A percentile compares a stretch with the other conserved stretches of the same genome.
phyloP scores from a whole-genome alignment of 2,113 vertebrate species.

The Eptesicus fuscus region DNA sequence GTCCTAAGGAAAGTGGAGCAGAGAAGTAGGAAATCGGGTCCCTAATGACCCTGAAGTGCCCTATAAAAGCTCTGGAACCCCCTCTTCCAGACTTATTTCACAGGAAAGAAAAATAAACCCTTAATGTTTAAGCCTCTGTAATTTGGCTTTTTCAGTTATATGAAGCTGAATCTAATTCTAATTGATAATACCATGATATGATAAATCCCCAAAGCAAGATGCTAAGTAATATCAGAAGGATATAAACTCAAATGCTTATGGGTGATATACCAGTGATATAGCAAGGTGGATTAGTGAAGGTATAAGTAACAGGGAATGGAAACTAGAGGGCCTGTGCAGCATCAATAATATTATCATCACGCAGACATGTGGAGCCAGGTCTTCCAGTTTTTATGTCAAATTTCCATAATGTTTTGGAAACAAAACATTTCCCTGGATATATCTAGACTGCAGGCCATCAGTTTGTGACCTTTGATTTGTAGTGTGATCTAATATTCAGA shows the following conservation, averaged over 20 bases:
- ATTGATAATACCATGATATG: not conserved
- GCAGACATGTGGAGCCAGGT: not conserved
- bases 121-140: not conserved
- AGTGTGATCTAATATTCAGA: not conserved
- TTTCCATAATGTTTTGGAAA: not conserved
- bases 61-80: not conserved
- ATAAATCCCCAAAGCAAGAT: not conserved
- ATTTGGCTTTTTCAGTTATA: not conserved
- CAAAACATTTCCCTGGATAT: not conserved
- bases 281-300: not conserved
- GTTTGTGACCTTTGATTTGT: slow-evolving; percentile 1
- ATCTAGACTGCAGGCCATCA: not conserved
- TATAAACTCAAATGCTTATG: not conserved
- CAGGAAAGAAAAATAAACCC: not conserved
- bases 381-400: not conserved
- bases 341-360: not conserved
- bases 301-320: not conserved
- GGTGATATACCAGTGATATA: not conserved
- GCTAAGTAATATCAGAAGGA: not conserved
- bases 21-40: not conserved
- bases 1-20: not conserved
- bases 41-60: not conserved
- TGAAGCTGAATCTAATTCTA: not conserved
- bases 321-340: not conserved
- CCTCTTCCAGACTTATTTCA: not conserved